phyloP scores from a whole-genome alignment of 2,113 vertebrate species.

The Erythrocercus mccallii region DNA sequence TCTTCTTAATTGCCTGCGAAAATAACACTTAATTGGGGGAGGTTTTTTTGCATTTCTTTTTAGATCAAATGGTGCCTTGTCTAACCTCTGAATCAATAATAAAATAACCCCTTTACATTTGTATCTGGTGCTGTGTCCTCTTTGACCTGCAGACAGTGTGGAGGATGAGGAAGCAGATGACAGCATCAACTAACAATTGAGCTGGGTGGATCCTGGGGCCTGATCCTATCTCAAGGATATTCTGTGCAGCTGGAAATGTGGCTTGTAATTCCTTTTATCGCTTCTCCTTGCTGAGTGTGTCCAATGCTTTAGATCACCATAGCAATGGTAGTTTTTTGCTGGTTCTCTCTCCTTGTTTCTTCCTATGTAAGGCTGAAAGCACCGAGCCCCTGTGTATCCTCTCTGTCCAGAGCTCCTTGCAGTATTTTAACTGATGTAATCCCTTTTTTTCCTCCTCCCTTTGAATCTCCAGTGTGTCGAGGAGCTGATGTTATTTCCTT shows the following conservation, averaged over 20 bases:
- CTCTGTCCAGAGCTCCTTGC: not conserved
- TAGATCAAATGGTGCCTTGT: constrained; percentile 76
- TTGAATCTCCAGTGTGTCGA: not conserved
- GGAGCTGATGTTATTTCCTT: not conserved
- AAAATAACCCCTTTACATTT: constrained; percentile 66
- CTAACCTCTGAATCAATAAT: constrained; percentile 74
- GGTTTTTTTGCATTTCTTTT: constrained; percentile 67
- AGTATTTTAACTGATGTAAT: not conserved
- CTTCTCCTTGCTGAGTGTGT: not conserved
- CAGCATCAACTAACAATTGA: not conserved
- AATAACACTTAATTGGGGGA: not conserved
- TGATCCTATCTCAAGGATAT: constrained; percentile 5
- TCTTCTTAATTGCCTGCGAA: constrained; percentile 3
- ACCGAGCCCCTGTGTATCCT: not conserved
- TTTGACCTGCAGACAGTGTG: not conserved
- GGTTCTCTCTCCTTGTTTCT: not conserved
- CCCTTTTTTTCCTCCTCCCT: not conserved
- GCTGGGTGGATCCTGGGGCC: constrained; percentile 7
- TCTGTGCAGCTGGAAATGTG: not conserved
- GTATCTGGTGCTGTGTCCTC: constrained; percentile 58
- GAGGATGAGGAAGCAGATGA: not conserved
- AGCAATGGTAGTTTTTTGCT: not conserved
- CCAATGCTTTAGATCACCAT: not conserved
- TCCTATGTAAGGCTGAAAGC: not conserved
- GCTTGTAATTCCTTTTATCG: not conserved